A percentile compares a stretch with the other conserved stretches of the same genome.
Conservation (phyloP, 2,113 vertebrate species). For the Poeciliopsis prolifica region DNA sequence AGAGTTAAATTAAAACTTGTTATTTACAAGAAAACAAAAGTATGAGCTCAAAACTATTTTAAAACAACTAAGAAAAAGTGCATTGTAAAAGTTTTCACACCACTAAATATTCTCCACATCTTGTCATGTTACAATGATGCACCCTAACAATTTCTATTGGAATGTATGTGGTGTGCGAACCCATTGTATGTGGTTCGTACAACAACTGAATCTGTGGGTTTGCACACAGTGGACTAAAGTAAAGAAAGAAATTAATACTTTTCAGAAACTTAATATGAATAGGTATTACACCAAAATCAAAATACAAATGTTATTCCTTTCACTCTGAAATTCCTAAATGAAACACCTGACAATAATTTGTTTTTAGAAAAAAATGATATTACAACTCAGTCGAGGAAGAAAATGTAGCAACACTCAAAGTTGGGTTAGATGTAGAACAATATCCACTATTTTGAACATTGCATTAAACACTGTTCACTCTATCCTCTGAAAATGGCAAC, state of each 20-base stretch:
- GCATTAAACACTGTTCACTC: background rate
- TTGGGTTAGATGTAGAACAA: background rate
- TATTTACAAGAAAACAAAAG: background rate
- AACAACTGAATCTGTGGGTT: too few species aligned
- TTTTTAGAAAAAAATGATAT: background rate
- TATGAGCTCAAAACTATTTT: background rate
- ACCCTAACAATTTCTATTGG: background rate
- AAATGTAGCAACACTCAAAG: background rate
- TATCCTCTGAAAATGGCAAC: background rate
- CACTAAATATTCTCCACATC: background rate
- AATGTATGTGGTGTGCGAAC: background rate
- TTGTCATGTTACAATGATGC: background rate
- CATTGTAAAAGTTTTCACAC: background rate
- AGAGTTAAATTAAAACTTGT: slow-evolving; percentile 16
- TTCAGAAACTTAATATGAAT: too few species aligned
- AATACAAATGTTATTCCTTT: background rate
- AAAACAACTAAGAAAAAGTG: background rate
- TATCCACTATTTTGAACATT: background rate
- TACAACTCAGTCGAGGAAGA: background rate
- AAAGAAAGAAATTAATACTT: background rate
- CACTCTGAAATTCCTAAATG: too few species aligned
- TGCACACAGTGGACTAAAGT: too few species aligned
- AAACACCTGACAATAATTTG: background rate
- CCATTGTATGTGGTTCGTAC: too few species aligned
- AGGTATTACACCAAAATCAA: background rate